Conservation (phyloP, 1,140 invertebrate species). For the Solenopsis invicta region DNA sequence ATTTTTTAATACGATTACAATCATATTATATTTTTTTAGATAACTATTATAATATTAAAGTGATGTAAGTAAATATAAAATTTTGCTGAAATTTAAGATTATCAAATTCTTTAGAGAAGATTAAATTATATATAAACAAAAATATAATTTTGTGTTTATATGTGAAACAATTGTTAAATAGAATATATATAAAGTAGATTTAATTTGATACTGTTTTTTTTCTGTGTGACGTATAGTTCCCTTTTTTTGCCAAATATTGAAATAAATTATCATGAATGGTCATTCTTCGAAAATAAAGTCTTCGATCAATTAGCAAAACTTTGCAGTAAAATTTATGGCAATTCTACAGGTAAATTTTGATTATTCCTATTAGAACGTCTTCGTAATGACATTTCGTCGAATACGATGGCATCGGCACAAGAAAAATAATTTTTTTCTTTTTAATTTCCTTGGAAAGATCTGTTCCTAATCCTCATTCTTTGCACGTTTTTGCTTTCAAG, state of each 20-base stretch:
- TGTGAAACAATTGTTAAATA: too few relatives aligned
- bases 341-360: background rate
- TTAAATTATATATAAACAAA: too few relatives aligned
- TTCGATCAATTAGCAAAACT: background rate
- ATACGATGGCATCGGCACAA: background rate
- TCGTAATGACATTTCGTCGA: background rate
- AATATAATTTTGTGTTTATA: too few relatives aligned
- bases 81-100: too few relatives aligned
- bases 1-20: too few relatives aligned
- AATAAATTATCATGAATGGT: background rate
- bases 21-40: too few relatives aligned
- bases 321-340: background rate
- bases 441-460: background rate
- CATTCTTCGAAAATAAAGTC: background rate
- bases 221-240: background rate
- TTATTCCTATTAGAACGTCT: background rate
- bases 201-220: too few relatives aligned
- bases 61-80: too few relatives aligned
- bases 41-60: too few relatives aligned
- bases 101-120: too few relatives aligned
- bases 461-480: background rate
- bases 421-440: background rate
- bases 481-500: background rate
- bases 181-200: too few relatives aligned
- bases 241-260: background rate